Percentiles rank a stretch among this genome's conserved stretches.
Evolutionary conservation across 2,113 vertebrate species (phyloP).

Genomic region (Bettongia penicillata): DNA sequence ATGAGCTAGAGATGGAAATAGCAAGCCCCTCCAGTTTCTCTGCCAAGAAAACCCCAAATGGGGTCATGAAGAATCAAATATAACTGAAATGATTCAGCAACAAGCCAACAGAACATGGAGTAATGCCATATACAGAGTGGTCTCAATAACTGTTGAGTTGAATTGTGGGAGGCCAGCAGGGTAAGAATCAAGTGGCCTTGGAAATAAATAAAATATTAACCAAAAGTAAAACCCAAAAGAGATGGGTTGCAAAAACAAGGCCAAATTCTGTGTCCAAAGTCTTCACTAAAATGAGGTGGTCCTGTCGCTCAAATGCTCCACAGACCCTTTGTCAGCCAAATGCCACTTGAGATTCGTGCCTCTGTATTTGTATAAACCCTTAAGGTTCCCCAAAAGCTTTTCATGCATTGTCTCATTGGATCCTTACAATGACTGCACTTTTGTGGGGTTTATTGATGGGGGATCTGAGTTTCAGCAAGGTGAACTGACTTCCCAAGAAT

Average conservation of each 20-base stretch:
- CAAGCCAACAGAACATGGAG: too few species aligned
- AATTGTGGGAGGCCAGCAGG: background rate
- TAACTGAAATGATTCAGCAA: background rate
- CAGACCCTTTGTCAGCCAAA: background rate
- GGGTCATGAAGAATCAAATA: background rate
- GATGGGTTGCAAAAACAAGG: background rate
- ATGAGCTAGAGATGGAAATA: background rate
- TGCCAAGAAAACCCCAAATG: background rate
- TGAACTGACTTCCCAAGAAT: background rate
- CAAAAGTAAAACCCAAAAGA: background rate
- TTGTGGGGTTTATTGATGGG: background rate
- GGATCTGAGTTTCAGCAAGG: background rate
- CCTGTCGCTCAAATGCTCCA: background rate
- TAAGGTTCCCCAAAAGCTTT: background rate
- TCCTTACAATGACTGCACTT: background rate
- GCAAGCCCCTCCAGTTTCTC: background rate
- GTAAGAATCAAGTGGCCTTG: background rate
- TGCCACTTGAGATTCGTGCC: background rate
- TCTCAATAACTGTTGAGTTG: background rate
- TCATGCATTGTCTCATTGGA: background rate
- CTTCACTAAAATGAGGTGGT: too few species aligned
- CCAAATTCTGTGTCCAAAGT: background rate
- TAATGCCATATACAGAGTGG: too few species aligned
- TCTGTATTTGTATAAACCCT: background rate
- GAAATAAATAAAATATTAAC: background rate